Conservation (phyloP, 2,888 invertebrate genomes). For the Fragum sueziense region DNA sequence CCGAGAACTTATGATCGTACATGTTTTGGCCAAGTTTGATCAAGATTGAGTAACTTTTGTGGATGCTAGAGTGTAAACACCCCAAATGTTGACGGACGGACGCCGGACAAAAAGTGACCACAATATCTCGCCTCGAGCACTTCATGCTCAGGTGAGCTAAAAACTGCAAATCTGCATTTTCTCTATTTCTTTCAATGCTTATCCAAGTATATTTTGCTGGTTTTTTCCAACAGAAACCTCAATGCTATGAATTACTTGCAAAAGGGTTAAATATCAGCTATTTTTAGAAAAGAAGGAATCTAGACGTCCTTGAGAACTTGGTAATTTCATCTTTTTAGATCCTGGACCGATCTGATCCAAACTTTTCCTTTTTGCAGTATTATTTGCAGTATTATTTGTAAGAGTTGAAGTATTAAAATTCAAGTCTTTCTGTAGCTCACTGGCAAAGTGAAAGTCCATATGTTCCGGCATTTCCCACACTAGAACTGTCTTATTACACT, state of each 20-base stretch:
- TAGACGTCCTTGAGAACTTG: conserved; percentile 49
- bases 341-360: conserved; percentile 22
- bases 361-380: conserved; percentile 47
- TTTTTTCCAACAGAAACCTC: neutral
- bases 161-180: no score
- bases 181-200: no score
- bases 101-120: no score
- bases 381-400: neutral
- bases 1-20: no score
- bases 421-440: conserved; percentile 84
- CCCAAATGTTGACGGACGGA: no score
- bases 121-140: no score
- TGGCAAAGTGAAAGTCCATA: conserved; percentile 92
- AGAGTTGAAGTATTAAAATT: conserved; percentile 19
- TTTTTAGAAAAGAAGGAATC: conserved; percentile 48
- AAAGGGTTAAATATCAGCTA: conserved; percentile 3
- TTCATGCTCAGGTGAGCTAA: no score
- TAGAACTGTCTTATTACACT: conserved; percentile 87
- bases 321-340: conserved; percentile 42
- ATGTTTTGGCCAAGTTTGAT: no score
- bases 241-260: neutral
- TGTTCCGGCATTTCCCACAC: conserved; percentile 88
- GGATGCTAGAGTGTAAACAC: no score
- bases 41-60: no score
- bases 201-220: neutral